phyloP scores from a whole-genome alignment of 2,797 vertebrate species.

The Botia almorhae region DNA sequence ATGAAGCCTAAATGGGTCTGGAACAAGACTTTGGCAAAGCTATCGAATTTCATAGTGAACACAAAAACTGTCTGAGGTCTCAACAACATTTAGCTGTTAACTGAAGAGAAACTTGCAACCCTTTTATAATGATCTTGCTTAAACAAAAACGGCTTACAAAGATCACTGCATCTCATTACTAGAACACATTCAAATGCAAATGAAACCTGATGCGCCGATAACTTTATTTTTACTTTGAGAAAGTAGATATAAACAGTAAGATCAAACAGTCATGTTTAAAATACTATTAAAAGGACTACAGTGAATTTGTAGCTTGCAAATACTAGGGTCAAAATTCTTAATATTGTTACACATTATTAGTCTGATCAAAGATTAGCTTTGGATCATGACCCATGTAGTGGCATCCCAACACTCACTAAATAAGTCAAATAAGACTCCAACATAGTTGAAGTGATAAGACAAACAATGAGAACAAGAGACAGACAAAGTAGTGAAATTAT shows the following conservation, averaged over 20 bases:
- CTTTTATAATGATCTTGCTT: not conserved
- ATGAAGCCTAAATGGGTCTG: not conserved
- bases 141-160: not conserved
- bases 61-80: not conserved
- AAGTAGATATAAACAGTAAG: not conserved
- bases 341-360: not conserved
- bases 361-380: conserved; percentile 1
- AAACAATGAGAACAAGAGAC: no score
- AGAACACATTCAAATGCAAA: conserved; percentile 8
- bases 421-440: not conserved
- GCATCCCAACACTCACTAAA: not conserved
- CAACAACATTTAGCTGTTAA: not conserved
- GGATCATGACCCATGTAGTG: not conserved
- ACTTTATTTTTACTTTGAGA: conserved; percentile 5
- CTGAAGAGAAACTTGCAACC: conserved; percentile 2
- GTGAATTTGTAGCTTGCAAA: not conserved
- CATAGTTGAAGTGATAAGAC: no score
- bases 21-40: not conserved
- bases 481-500: no score
- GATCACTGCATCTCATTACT: not conserved
- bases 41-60: conserved; percentile 4
- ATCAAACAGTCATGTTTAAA: not conserved
- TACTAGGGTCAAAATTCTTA: not conserved
- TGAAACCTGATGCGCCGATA: not conserved
- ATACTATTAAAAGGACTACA: not conserved